Conservation (phyloP, 2,888 invertebrate species). For the Calameuta pallipes region DNA sequence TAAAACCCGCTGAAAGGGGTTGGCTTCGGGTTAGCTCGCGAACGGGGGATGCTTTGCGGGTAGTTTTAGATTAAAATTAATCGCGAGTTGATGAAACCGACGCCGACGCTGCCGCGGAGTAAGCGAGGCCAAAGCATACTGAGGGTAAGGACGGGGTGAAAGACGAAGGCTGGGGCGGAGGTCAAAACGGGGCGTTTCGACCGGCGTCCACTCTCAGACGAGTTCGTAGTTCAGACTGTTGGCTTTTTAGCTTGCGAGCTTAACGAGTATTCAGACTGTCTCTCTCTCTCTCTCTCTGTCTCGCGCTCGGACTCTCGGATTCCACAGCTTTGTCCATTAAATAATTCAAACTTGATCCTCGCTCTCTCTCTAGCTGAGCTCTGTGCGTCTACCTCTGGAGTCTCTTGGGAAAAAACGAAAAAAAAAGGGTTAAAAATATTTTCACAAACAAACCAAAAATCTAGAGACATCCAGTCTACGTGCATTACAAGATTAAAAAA, state of each 20-base stretch:
- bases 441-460: not conserved
- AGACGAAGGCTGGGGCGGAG: slow-evolving; percentile 23
- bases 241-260: not conserved
- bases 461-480: not conserved
- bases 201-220: slow-evolving; percentile 7
- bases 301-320: slow-evolving; percentile 36
- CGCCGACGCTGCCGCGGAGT: not conserved
- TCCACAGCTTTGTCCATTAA: slow-evolving; percentile 40
- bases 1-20: slow-evolving; percentile 45
- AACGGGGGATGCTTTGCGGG: slow-evolving; percentile 52
- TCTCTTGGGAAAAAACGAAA: slow-evolving; percentile 4
- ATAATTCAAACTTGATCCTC: slow-evolving; percentile 46
- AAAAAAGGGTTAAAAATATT: not conserved
- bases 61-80: slow-evolving; percentile 60
- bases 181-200: slow-evolving; percentile 41
- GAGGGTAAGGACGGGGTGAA: slow-evolving; percentile 41
- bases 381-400: slow-evolving; percentile 18
- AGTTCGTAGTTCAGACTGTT: not conserved
- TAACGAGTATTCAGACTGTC: slow-evolving; percentile 11
- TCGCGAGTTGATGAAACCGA: slow-evolving; percentile 52
- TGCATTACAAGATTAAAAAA: not conserved
- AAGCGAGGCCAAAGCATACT: not conserved
- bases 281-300: slow-evolving; percentile 13
- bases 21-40: slow-evolving; percentile 40
- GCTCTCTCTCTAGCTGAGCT: slow-evolving; percentile 17